phyloP scores from a whole-genome alignment of 2,888 invertebrate genomes.

The Plagodis dolabraria region DNA sequence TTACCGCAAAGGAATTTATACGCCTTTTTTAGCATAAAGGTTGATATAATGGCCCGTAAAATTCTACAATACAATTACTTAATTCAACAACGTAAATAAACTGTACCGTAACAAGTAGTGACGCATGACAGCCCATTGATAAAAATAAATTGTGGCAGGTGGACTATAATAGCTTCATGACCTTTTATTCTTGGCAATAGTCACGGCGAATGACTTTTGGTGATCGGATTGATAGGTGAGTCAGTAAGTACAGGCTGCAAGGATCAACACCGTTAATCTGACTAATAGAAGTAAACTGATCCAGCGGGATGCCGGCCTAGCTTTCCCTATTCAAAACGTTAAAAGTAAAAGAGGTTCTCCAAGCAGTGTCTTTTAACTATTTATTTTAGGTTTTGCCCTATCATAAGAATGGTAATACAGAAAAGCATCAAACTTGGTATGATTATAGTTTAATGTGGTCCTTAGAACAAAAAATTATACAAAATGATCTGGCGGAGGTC shows the following conservation, averaged over 20 bases:
- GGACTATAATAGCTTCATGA: slow-evolving; percentile 60
- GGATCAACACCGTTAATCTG: neutral
- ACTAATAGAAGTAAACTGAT: no score
- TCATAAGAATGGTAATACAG: no score
- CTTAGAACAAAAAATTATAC: no score
- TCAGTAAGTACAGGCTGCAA: slow-evolving; percentile 4
- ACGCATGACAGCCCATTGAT: slow-evolving; percentile 77
- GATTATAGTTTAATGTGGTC: no score
- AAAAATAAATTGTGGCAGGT: slow-evolving; percentile 62
- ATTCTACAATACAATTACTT: slow-evolving; percentile 29
- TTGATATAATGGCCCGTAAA: slow-evolving; percentile 29
- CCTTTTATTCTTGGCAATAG: slow-evolving; percentile 60
- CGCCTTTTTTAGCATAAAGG: slow-evolving; percentile 45
- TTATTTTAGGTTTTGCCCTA: no score
- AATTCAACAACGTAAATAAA: slow-evolving; percentile 43
- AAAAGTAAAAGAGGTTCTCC: no score
- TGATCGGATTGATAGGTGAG: slow-evolving; percentile 28
- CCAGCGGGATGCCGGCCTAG: no score
- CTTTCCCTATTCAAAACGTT: no score
- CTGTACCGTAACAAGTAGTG: slow-evolving; percentile 59
- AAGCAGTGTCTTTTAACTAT: no score
- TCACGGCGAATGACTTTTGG: slow-evolving; percentile 44
- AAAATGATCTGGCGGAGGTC: no score
- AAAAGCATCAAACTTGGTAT: no score
- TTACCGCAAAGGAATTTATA: slow-evolving; percentile 37